Percentiles rank a stretch among this genome's conserved stretches.
Evolutionary conservation across 2,797 vertebrate species (phyloP).

Genomic region (Erethizon dorsatum): DNA sequence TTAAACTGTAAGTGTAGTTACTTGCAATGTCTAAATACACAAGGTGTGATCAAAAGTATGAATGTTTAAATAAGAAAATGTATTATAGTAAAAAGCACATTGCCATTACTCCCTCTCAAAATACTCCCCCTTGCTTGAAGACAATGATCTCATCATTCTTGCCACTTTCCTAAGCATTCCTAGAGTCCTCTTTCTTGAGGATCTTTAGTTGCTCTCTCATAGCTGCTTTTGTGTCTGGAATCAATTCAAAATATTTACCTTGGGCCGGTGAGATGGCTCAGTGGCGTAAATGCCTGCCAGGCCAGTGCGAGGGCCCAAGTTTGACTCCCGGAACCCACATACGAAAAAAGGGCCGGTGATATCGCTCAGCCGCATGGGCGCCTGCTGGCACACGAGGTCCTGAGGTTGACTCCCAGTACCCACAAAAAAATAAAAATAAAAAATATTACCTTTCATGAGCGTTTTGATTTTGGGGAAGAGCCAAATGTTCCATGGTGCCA

Average conservation of each 20-base stretch:
- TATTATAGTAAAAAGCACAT: not conserved
- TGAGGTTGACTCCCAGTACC: no score
- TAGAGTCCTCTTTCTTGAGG: not conserved
- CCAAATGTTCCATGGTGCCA: not conserved
- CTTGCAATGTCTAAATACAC: not conserved
- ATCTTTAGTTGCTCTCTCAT: not conserved
- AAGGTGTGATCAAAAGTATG: not conserved
- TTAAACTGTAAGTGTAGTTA: not conserved
- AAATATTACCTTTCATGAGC: not conserved
- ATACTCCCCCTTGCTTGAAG: not conserved
- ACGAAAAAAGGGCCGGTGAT: no score
- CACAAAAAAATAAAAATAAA: no score
- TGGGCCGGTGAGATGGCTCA: no score
- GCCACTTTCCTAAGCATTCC: not conserved
- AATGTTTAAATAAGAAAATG: not conserved
- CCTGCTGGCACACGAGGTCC: no score
- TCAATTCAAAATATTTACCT: not conserved
- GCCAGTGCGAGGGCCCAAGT: no score
- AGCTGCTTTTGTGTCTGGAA: not conserved
- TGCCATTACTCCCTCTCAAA: not conserved
- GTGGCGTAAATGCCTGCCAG: no score
- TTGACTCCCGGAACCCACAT: no score
- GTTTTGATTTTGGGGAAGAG: not conserved
- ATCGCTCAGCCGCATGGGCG: no score
- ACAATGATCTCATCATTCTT: not conserved